Conservation (phyloP, 1,140 invertebrate genomes). For the Conopomorpha cramerella region DNA sequence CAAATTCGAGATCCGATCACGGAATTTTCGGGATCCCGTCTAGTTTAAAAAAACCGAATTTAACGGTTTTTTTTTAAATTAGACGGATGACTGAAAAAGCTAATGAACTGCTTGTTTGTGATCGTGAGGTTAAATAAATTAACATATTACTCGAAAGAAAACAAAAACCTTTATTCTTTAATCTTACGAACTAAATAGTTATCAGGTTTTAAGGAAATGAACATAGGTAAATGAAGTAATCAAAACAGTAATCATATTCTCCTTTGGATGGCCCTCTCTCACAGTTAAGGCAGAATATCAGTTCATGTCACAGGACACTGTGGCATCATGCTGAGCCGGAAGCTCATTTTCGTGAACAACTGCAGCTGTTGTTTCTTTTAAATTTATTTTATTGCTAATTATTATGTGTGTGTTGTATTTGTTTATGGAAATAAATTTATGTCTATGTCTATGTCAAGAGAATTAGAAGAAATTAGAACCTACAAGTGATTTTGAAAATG, state of each 20-base stretch:
- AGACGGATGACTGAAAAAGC: background rate
- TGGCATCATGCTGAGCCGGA: too few species aligned
- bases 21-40: background rate
- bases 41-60: background rate
- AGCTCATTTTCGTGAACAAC: too few species aligned
- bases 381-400: too few species aligned
- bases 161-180: background rate
- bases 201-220: background rate
- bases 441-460: background rate
- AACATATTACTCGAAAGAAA: background rate
- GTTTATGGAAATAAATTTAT: too few species aligned
- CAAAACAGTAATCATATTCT: too few species aligned
- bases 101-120: constrained; percentile 1
- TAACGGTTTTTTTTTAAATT: too few species aligned
- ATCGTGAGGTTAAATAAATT: constrained; percentile 1
- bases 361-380: too few species aligned
- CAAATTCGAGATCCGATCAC: constrained; percentile 1
- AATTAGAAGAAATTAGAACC: background rate
- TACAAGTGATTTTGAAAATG: background rate
- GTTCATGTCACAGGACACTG: too few species aligned
- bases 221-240: background rate
- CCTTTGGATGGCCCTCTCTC: too few species aligned
- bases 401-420: too few species aligned
- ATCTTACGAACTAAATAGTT: background rate
- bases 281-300: too few species aligned